Conservation (phyloP, 2,113 vertebrate species). For the Sus scrofa region DNA sequence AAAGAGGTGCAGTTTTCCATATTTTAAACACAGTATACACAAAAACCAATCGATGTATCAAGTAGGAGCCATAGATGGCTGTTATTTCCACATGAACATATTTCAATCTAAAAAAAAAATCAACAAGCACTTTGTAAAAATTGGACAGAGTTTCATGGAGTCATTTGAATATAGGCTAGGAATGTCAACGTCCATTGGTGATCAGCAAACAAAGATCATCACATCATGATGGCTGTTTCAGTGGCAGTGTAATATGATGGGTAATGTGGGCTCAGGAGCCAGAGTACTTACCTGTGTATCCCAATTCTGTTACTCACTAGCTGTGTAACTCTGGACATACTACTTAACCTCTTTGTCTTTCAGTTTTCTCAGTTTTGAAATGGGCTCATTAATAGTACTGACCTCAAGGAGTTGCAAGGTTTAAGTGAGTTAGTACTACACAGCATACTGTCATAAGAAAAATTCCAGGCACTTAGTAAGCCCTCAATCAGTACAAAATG, state of each 20-base stretch:
- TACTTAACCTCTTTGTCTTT: neutral
- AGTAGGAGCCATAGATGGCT: neutral
- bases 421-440: neutral
- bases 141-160: neutral
- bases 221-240: neutral
- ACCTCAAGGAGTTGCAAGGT: neutral
- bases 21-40: neutral
- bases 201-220: neutral
- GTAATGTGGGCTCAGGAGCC: neutral
- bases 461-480: neutral
- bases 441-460: neutral
- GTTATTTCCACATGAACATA: neutral
- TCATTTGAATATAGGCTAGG: neutral
- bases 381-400: neutral
- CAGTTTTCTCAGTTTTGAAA: neutral
- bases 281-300: neutral
- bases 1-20: neutral
- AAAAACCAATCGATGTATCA: neutral
- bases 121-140: neutral
- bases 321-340: neutral
- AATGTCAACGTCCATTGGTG: neutral
- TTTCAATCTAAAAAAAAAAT: slow-evolving; percentile 31
- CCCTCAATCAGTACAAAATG: neutral
- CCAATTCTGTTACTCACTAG: neutral
- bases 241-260: neutral